Evolutionary conservation across 1,140 invertebrate genomes (phyloP).

Genomic region (Periplaneta americana): DNA sequence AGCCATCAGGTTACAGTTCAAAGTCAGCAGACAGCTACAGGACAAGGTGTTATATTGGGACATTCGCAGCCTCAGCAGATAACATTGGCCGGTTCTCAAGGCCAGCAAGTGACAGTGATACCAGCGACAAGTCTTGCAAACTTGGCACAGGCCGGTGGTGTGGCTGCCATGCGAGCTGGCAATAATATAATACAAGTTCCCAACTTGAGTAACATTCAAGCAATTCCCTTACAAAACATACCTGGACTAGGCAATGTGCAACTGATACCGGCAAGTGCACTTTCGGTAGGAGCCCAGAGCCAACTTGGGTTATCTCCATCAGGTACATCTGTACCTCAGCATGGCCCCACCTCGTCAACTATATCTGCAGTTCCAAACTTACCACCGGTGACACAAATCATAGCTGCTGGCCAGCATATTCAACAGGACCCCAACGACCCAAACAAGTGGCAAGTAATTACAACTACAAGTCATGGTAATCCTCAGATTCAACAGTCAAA

Average conservation of each 20-base stretch:
- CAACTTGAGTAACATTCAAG: constrained; percentile 38
- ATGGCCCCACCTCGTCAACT: constrained; percentile 14
- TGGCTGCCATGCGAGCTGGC: constrained; percentile 23
- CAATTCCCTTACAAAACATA: constrained; percentile 61
- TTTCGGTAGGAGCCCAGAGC: constrained; percentile 25
- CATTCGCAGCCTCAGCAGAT: constrained; percentile 40
- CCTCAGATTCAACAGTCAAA: constrained; percentile 27
- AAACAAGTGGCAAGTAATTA: constrained; percentile 73
- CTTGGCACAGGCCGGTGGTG: constrained; percentile 25
- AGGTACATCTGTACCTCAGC: constrained; percentile 13
- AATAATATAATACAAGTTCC: constrained; percentile 32
- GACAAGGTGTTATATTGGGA: constrained; percentile 41
- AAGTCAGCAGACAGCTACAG: constrained; percentile 8
- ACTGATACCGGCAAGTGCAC: constrained; percentile 55
- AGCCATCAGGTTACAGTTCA: background rate
- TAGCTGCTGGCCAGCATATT: constrained; percentile 29
- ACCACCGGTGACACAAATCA: constrained; percentile 26
- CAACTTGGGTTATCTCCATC: constrained; percentile 2
- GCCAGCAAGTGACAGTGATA: constrained; percentile 67
- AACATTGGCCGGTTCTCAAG: constrained; percentile 57
- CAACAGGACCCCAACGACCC: constrained; percentile 68
- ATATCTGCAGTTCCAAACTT: constrained; percentile 22
- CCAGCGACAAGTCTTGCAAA: constrained; percentile 45
- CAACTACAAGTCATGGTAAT: background rate
- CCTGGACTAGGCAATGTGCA: constrained; percentile 72